A percentile compares a stretch with the other conserved stretches of the same genome.
phyloP scores from a whole-genome alignment of 2,113 vertebrate species.

The Thryonomys swinderianus region DNA sequence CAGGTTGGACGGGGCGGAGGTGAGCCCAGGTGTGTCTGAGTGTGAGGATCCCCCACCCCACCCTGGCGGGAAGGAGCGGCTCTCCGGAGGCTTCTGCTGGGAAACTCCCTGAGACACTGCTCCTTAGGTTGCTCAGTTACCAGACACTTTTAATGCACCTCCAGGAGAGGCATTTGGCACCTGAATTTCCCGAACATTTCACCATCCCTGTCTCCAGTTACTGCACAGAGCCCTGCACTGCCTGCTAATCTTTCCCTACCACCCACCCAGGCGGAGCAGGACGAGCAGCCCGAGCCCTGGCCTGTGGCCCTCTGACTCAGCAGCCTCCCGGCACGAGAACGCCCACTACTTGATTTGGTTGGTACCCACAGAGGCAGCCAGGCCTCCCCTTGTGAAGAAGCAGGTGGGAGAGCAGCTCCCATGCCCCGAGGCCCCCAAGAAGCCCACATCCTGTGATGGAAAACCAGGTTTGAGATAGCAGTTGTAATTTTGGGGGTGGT shows the following conservation, averaged over 20 bases:
- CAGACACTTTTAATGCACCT: constrained; percentile 66
- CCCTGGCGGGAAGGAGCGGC: background rate
- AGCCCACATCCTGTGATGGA: background rate
- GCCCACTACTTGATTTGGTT: background rate
- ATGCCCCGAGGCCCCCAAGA: background rate
- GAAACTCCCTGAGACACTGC: constrained; percentile 65
- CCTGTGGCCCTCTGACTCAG: constrained; percentile 62
- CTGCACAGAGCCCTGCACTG: background rate
- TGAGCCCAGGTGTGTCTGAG: background rate
- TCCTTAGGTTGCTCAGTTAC: constrained; percentile 61
- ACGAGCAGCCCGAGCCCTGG: background rate
- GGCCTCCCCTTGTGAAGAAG: background rate
- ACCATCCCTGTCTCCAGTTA: constrained; percentile 56
- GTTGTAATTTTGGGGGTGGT: background rate
- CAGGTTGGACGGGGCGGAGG: background rate
- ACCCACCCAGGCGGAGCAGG: background rate
- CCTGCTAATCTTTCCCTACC: background rate
- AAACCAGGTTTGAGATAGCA: background rate
- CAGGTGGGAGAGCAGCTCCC: constrained; percentile 31
- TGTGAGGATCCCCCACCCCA: background rate
- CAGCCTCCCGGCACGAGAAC: background rate
- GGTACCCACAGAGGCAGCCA: background rate
- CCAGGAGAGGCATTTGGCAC: constrained; percentile 76
- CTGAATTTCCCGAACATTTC: constrained; percentile 33
- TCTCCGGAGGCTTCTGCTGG: constrained; percentile 2